phyloP scores from a whole-genome alignment of 2,888 invertebrate genomes.

The Plebejus anna region DNA sequence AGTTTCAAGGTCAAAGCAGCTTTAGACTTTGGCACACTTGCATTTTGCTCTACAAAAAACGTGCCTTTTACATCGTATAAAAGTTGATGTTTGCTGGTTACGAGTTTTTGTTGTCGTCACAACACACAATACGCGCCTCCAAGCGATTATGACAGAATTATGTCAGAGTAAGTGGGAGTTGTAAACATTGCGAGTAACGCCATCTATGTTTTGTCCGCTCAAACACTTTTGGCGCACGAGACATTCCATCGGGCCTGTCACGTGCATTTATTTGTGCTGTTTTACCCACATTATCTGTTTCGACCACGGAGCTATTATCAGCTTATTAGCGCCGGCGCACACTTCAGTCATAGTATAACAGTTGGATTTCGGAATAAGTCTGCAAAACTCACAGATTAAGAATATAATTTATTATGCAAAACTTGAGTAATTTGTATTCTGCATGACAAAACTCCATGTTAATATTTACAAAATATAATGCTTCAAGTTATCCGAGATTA shows the following conservation, averaged over 20 bases:
- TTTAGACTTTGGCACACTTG: not conserved
- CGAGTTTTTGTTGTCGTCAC: constrained; percentile 42
- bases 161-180: constrained; percentile 52
- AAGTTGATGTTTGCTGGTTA: constrained; percentile 32
- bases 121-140: constrained; percentile 35
- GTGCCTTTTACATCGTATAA: not conserved
- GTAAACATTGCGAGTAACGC: constrained; percentile 58
- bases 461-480: not conserved
- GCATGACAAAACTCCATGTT: not conserved
- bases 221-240: constrained; percentile 35
- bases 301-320: constrained; percentile 48
- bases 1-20: constrained; percentile 22
- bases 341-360: not conserved
- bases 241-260: constrained; percentile 50
- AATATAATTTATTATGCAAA: too few relatives aligned
- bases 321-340: constrained; percentile 41
- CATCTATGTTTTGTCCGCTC: constrained; percentile 47
- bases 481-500: too few relatives aligned
- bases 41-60: constrained; percentile 7
- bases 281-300: constrained; percentile 46
- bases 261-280: constrained; percentile 52
- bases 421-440: too few relatives aligned
- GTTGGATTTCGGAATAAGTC: not conserved
- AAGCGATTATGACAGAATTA: constrained; percentile 56
- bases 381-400: too few relatives aligned